Evolutionary conservation across 2,113 vertebrate genomes (phyloP).

Genomic region (Myocastor coypus): DNA sequence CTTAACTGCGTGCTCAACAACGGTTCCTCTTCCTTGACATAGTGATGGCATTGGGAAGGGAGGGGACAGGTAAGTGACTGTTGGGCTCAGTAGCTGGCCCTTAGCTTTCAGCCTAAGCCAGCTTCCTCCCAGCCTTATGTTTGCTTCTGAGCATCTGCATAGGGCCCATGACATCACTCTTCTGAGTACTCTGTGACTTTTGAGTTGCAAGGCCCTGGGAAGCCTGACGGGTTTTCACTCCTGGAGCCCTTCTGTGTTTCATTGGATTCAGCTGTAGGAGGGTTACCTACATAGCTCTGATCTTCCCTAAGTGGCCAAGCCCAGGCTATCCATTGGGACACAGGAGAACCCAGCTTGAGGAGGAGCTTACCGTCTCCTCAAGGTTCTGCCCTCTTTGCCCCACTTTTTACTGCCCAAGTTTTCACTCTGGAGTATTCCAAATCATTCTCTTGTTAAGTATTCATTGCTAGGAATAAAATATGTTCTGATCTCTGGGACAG

Average conservation of each 20-base stretch:
- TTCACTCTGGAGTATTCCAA: neutral
- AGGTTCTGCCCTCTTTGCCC: neutral
- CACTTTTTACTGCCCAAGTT: neutral
- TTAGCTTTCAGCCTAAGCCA: neutral
- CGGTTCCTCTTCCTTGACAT: too few species aligned
- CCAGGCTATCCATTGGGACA: neutral
- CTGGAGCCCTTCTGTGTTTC: neutral
- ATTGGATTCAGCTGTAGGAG: accelerated
- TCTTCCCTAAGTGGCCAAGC: accelerated
- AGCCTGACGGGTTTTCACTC: neutral
- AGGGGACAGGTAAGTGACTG: neutral
- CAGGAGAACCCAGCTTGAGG: neutral
- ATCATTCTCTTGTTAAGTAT: neutral
- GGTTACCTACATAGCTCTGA: accelerated
- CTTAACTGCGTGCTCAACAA: neutral
- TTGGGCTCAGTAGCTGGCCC: neutral
- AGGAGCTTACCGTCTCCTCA: accelerated
- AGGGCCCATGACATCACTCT: accelerated
- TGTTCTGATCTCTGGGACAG: neutral
- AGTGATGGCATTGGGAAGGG: neutral
- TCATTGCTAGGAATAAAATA: neutral
- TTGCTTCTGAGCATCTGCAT: neutral
- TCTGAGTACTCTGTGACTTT: neutral
- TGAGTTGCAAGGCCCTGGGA: neutral
- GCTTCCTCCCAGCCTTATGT: too few species aligned